A percentile compares a stretch with the other conserved stretches of the same genome.
These are phyloP conservation scores for Steinernema khuongi DNA, from an alignment of 1,140 invertebrate species.

Conservation along the genomic window DNA sequence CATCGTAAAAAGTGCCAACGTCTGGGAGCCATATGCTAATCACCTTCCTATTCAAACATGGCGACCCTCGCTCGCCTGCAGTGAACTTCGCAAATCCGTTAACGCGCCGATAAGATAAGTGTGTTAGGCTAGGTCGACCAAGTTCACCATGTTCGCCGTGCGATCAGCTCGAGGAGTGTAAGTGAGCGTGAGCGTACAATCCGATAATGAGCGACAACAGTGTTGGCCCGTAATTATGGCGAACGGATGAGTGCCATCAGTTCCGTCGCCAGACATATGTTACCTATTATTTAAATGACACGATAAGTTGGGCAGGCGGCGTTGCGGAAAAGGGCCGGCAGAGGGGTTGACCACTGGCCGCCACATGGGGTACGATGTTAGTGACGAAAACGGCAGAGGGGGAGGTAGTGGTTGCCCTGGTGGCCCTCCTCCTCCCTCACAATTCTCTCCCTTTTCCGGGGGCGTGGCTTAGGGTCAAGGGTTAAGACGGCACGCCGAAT, in stretches of 20 bases:
- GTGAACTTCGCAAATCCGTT: conserved; percentile 1
- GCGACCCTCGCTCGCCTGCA: neutral
- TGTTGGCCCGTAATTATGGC: neutral
- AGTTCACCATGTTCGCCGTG: too few relatives aligned
- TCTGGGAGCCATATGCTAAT: conserved; percentile 10
- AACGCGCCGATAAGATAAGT: conserved; percentile 1
- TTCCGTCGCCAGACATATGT: neutral
- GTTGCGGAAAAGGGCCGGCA: neutral
- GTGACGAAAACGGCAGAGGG: neutral
- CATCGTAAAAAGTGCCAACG: conserved; percentile 9
- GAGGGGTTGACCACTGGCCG: neutral
- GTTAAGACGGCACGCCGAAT: neutral
- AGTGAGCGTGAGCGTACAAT: neutral
- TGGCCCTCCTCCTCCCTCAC: neutral
- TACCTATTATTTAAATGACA: conserved; percentile 17
- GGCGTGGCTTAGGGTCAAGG: neutral
- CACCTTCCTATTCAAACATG: conserved; percentile 2
- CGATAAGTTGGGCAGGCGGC: neutral
- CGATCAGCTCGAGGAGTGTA: neutral
- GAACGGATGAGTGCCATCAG: neutral
- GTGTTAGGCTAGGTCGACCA: neutral
- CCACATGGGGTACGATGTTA: neutral
- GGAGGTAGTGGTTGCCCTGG: neutral
- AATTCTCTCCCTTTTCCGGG: neutral
- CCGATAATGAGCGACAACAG: conserved; percentile 3